phyloP scores from a whole-genome alignment of 2,797 vertebrate species.

The Hylomyscus alleni region DNA sequence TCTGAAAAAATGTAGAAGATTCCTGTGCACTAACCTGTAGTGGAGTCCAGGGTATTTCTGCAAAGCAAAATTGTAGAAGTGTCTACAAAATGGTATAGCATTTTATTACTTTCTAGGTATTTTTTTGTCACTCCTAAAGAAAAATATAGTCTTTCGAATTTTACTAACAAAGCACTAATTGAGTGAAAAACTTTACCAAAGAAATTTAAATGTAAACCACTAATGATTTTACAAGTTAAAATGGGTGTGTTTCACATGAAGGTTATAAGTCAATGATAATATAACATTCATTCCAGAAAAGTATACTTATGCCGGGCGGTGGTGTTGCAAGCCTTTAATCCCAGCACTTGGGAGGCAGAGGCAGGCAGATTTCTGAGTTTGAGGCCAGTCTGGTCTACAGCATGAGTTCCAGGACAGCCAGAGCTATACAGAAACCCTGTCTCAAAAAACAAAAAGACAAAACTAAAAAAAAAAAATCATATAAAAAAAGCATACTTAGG shows the following conservation, averaged over 20 bases:
- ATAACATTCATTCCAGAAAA: neutral
- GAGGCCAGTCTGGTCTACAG: too few relatives aligned
- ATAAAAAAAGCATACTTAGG: neutral
- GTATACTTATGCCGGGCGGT: too few relatives aligned
- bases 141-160: neutral
- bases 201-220: slow-evolving; percentile 39
- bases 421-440: too few relatives aligned
- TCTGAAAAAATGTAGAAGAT: neutral
- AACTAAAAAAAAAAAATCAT: too few relatives aligned
- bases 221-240: neutral
- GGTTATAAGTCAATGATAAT: neutral
- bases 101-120: slow-evolving; percentile 8
- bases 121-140: neutral
- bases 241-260: neutral
- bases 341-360: too few relatives aligned
- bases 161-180: neutral
- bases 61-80: neutral
- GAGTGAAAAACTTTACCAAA: neutral
- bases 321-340: too few relatives aligned
- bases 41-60: neutral
- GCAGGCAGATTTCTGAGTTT: too few relatives aligned
- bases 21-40: neutral
- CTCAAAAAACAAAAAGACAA: too few relatives aligned
- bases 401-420: too few relatives aligned
- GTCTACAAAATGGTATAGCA: neutral